Evolutionary conservation across 1,140 invertebrate genomes (phyloP), one percentile per base, ranked within the genome.

Genomic region (Cherax destructor): DNA sequence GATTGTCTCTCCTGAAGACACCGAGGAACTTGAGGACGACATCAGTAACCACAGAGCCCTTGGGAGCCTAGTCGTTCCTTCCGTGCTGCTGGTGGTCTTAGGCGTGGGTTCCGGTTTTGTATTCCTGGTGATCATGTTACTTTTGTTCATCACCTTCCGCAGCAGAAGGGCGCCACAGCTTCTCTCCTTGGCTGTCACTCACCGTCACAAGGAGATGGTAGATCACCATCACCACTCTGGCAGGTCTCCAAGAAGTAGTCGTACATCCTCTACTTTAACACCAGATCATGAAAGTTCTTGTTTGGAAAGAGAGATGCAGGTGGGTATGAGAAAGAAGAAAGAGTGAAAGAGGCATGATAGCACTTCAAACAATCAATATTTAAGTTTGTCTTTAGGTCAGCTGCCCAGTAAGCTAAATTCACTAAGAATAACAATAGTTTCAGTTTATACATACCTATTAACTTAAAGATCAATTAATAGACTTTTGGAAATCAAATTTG

Each of bases 261-360:
- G 69, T 30, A 74, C 69, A 6, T 74, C 69, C 16, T 74, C 69
- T 11, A 30, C 11, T 5, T 30, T 74, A n/a, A 74, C 69, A 5
- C 24, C 69, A 1, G 69, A 74, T 9, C 69, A 30, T 30, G 69
- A 74, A 1, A 74, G 69, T 11, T 24, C 69, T n/a, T 74, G 69
- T 74, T n/a, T 74, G n/a, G 52, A 59, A 56, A 83, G 80, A 21
- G 52, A 59, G n/a, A 83, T 56, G 52, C 24, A 83, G 80, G 80
- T 61, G n/a, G 52, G 52, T 16, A 49, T 56, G 50, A 52, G 49
- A 52, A 49, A 80, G 79, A 80, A 80, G 21, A 80, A 49, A 80
- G 78, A 80, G 50, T 52, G 78, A 80, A 10, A 56, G 56, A 80
- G 52, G 47, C 6, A 10, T n/a, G 10, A 80, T 16, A 47, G 47